phyloP scores from a whole-genome alignment of 2,113 vertebrate species.

The Hassar affinis region DNA sequence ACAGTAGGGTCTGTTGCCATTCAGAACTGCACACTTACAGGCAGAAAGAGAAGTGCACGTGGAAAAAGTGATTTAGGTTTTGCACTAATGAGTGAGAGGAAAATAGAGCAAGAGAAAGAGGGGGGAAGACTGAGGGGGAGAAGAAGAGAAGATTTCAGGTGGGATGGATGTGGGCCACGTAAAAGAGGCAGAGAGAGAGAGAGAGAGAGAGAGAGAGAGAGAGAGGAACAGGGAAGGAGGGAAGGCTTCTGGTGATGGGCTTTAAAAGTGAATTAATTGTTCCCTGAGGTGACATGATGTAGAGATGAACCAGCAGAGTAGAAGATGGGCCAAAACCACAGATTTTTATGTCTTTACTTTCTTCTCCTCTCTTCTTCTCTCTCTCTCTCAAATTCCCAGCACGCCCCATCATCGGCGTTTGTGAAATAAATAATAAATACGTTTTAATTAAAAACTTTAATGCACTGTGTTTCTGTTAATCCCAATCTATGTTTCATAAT shows the following conservation, averaged over 20 bases:
- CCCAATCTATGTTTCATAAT: slow-evolving; percentile 59
- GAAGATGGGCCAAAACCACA: slow-evolving; percentile 40
- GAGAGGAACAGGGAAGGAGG: slow-evolving; percentile 30
- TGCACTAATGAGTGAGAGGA: slow-evolving; percentile 12
- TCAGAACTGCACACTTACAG: not conserved
- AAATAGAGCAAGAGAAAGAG: too few relatives aligned
- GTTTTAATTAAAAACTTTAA: slow-evolving; percentile 58
- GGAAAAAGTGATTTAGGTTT: slow-evolving; percentile 16
- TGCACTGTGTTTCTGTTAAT: slow-evolving; percentile 55
- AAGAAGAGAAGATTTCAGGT: slow-evolving; percentile 36
- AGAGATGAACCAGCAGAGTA: slow-evolving; percentile 31
- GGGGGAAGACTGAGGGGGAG: not conserved
- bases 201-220: slow-evolving; percentile 28
- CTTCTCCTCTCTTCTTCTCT: not conserved
- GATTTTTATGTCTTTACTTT: slow-evolving; percentile 29
- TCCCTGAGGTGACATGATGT: slow-evolving; percentile 48
- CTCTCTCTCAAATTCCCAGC: slow-evolving; percentile 6
- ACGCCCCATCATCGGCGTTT: slow-evolving; percentile 17
- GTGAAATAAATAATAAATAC: slow-evolving; percentile 52
- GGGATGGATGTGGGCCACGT: slow-evolving; percentile 38
- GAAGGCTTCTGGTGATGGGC: slow-evolving; percentile 49
- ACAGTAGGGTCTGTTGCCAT: not conserved
- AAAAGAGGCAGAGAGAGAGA: slow-evolving; percentile 25
- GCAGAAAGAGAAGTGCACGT: not conserved
- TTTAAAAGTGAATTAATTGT: slow-evolving; percentile 55